Conservation (phyloP, 2,888 invertebrate species). For the Graphium colonna region DNA sequence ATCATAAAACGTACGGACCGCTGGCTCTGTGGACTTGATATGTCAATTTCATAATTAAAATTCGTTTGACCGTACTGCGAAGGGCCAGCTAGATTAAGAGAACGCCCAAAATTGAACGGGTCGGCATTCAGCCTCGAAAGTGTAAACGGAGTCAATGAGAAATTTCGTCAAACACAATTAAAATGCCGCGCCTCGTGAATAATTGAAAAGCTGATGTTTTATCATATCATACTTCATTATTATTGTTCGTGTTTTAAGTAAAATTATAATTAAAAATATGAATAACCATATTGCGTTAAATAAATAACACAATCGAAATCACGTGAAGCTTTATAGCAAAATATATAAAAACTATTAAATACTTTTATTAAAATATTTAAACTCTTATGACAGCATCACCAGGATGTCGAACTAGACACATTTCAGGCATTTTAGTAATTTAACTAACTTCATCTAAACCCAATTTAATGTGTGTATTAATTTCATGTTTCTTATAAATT, state of each 20-base stretch:
- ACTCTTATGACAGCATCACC: too few species aligned
- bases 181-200: conserved; percentile 56
- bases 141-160: conserved; percentile 64
- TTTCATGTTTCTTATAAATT: too few species aligned
- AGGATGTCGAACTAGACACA: too few species aligned
- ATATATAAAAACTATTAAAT: too few species aligned
- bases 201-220: conserved; percentile 38
- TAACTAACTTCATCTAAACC: too few species aligned
- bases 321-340: too few species aligned
- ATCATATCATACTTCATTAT: not conserved
- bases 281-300: too few species aligned
- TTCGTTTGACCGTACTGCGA: conserved; percentile 70
- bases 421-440: too few species aligned
- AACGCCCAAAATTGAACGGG: conserved; percentile 54
- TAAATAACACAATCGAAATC: too few species aligned
- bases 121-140: conserved; percentile 49
- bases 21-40: conserved; percentile 54
- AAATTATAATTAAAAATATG: not conserved
- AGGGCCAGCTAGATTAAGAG: conserved; percentile 64
- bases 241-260: not conserved
- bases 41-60: conserved; percentile 80
- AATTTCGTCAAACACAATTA: conserved; percentile 60
- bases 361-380: too few species aligned
- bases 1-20: conserved; percentile 62
- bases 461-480: too few species aligned